A percentile compares a stretch with the other conserved stretches of the same genome.
Conservation (phyloP, 2,113 vertebrate species). For the Psammodynastes pulverulentus region DNA sequence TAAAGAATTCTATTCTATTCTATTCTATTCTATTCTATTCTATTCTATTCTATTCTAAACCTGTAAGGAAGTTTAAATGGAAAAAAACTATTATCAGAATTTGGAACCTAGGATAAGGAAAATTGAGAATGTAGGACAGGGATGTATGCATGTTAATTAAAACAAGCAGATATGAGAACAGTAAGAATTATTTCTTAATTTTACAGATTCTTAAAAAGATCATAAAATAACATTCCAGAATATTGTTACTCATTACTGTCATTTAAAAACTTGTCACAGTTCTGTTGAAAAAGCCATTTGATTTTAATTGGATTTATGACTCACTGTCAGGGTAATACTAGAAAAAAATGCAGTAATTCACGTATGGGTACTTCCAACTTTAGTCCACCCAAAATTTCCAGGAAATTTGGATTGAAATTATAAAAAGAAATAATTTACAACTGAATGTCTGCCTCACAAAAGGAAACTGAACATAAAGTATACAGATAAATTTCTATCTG, state of each 20-base stretch:
- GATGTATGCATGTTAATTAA: not conserved
- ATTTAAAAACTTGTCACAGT: constrained; percentile 13
- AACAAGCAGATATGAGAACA: not conserved
- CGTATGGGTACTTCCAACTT: not conserved
- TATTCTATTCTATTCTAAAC: too few species aligned
- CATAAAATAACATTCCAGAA: not conserved
- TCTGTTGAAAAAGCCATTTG: constrained; percentile 22
- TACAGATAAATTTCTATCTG: constrained; percentile 6
- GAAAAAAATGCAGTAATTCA: constrained; percentile 17
- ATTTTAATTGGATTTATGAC: constrained; percentile 12
- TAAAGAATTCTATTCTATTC: too few species aligned
- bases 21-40: too few species aligned
- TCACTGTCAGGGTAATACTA: constrained; percentile 6
- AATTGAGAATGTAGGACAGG: not conserved
- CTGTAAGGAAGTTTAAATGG: not conserved
- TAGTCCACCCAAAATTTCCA: constrained; percentile 18
- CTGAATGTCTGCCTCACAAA: not conserved
- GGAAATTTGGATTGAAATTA: not conserved
- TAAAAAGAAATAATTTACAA: constrained; percentile 11
- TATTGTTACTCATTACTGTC: not conserved
- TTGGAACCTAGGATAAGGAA: not conserved
- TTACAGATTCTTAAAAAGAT: not conserved
- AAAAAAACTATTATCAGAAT: not conserved
- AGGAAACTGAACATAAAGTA: constrained; percentile 3
- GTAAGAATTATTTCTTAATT: not conserved